Conservation (phyloP, 2,888 invertebrate genomes). For the Orthonychiurus folsomi region DNA sequence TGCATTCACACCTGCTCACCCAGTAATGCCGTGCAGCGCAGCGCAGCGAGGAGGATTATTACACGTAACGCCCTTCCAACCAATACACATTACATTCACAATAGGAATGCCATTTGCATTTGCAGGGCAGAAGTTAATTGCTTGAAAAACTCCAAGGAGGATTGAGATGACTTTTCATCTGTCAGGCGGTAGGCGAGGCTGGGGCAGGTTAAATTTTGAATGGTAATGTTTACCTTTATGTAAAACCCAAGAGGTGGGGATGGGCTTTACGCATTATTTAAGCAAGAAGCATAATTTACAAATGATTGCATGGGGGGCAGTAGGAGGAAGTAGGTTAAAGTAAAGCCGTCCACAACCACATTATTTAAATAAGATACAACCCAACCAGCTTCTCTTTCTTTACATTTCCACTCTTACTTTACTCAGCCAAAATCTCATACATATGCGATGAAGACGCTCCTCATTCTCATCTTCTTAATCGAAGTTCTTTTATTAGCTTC, state of each 20-base stretch:
- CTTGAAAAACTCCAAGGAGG: neutral
- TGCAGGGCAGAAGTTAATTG: too few relatives aligned
- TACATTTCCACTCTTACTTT: neutral
- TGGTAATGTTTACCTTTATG: neutral
- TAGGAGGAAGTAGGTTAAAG: neutral
- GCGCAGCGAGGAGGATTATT: too few relatives aligned
- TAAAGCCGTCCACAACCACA: neutral
- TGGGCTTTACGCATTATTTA: too few relatives aligned
- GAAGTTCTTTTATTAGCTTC: neutral
- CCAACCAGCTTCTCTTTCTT: neutral
- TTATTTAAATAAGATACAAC: neutral
- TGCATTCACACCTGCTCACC: too few relatives aligned
- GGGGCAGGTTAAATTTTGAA: neutral
- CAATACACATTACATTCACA: too few relatives aligned
- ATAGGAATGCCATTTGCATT: too few relatives aligned
- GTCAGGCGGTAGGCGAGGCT: neutral
- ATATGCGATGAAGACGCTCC: neutral
- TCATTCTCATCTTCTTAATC: neutral
- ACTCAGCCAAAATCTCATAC: neutral
- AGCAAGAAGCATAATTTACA: too few relatives aligned
- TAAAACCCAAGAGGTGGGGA: neutral
- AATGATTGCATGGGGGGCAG: neutral
- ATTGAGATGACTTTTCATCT: neutral
- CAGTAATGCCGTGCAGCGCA: too few relatives aligned
- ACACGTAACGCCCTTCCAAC: too few relatives aligned